Evolutionary conservation across 2,888 invertebrate species (phyloP), one percentile per base, ranked within the genome.

Genomic region (Lydus trimaculatus): DNA sequence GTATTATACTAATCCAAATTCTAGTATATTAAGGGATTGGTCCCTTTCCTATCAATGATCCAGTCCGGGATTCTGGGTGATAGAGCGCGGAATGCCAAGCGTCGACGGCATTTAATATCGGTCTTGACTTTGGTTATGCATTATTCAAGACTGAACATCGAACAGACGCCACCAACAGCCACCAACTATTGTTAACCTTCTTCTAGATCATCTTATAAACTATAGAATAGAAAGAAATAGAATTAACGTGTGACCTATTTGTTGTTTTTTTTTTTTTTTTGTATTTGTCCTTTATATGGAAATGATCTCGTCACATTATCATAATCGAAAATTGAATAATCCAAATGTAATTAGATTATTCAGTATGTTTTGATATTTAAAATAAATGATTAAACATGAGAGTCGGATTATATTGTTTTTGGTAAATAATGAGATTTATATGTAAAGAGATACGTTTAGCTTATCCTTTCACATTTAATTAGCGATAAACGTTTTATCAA

Each of bases 61-160:
- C 4, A 23, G 48, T 52, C 48, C 20, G 61, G 69, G 67, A 64
- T 68, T 59, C 11, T 52, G 48, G 63, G 63, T 36, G 66, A 63
- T 58, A 66, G 60, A 61, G 61, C 52, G 52, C 23, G 23, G 66
- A 63, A 64, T 63, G 58, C 66, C 69, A 63, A 68, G 71, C 72
- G 70, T 70, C 69, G 67, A 70, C 73, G 73, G 73, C 76, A 74
- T 79, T 78, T 79, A 79, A 78, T 79, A 77, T 76, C 69, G 73
- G 76, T 77, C 75, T 77, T 77, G 75, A 74, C 73, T 72, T 73
- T 73, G 69, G 73, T 67, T 72, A 79, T 79, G 73, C 76, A 78
- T 79, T 76, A 79, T 79, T 79, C 79, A 79, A 56, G 69, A 52
- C 67, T 63, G 61, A 33, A 39, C 68, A 20, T 61, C 64, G 58